These are phyloP conservation scores for Drosophila neutralis DNA, from an alignment of 2,888 invertebrate species.

Conservation along the genomic window DNA sequence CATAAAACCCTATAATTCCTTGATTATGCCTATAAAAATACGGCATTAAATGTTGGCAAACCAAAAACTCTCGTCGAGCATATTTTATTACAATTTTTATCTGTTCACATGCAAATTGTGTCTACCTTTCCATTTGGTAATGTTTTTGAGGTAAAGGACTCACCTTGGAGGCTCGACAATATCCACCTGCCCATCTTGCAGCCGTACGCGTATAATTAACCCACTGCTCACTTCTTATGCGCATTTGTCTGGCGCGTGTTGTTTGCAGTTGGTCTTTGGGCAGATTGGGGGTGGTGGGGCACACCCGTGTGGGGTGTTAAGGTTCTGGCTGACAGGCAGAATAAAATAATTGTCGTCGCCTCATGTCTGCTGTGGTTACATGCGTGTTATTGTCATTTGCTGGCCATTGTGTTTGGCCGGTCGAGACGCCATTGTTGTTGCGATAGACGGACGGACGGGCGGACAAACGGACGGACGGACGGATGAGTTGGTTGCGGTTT, in stretches of 20 bases:
- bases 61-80: not conserved
- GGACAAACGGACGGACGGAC: constrained; percentile 7
- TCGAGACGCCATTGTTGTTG: constrained; percentile 50
- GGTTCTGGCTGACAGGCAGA: constrained; percentile 32
- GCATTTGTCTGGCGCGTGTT: constrained; percentile 60
- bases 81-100: not conserved
- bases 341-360: constrained; percentile 49
- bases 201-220: constrained; percentile 38
- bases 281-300: not conserved
- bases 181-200: not conserved
- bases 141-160: not conserved
- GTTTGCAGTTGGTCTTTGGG: not conserved
- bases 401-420: constrained; percentile 27
- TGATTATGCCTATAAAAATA: not conserved
- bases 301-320: constrained; percentile 14
- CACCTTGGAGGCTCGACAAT: constrained; percentile 29
- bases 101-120: constrained; percentile 19
- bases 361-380: constrained; percentile 27
- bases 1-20: too few species aligned
- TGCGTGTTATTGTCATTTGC: constrained; percentile 44
- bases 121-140: constrained; percentile 35
- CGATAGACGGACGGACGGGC: constrained; percentile 4
- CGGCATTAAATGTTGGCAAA: not conserved
- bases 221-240: constrained; percentile 24
- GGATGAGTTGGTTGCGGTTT: constrained; percentile 7